These are phyloP conservation scores for Acromyrmex heyeri DNA, from an alignment of 1,140 invertebrate genomes.

Conservation along the genomic window DNA sequence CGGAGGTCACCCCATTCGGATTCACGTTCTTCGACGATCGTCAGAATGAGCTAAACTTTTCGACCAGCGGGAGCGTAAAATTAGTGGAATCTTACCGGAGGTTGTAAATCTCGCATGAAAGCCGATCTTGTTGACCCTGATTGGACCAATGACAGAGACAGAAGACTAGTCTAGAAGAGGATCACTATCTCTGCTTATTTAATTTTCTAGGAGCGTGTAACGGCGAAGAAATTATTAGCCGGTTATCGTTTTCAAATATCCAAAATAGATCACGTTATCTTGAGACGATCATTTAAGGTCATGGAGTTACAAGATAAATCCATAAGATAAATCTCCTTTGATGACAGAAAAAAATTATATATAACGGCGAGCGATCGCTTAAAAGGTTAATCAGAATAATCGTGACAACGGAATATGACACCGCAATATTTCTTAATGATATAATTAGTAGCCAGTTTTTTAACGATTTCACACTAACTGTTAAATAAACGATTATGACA, in stretches of 20 bases:
- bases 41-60: constrained; percentile 61
- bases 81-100: constrained; percentile 72
- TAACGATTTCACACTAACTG: background rate
- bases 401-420: background rate
- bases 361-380: background rate
- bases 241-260: constrained; percentile 29
- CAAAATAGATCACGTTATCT: constrained; percentile 48
- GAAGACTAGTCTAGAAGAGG: constrained; percentile 10
- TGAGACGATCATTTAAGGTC: constrained; percentile 12
- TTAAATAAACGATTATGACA: background rate
- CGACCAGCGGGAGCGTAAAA: constrained; percentile 56
- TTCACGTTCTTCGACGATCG: constrained; percentile 53
- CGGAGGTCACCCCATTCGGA: constrained; percentile 43
- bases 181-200: constrained; percentile 47
- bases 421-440: background rate
- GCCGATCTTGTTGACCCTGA: constrained; percentile 76
- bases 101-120: constrained; percentile 72
- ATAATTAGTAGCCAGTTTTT: background rate
- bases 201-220: constrained; percentile 55
- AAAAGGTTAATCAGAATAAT: background rate
- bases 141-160: constrained; percentile 60
- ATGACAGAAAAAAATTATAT: background rate
- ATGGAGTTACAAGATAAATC: background rate
- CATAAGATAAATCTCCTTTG: background rate
- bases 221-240: constrained; percentile 62